A percentile compares a stretch with the other conserved stretches of the same genome.
These are phyloP conservation scores for Ophion obscuratus DNA, from an alignment of 2,888 invertebrate species.

Conservation along the genomic window DNA sequence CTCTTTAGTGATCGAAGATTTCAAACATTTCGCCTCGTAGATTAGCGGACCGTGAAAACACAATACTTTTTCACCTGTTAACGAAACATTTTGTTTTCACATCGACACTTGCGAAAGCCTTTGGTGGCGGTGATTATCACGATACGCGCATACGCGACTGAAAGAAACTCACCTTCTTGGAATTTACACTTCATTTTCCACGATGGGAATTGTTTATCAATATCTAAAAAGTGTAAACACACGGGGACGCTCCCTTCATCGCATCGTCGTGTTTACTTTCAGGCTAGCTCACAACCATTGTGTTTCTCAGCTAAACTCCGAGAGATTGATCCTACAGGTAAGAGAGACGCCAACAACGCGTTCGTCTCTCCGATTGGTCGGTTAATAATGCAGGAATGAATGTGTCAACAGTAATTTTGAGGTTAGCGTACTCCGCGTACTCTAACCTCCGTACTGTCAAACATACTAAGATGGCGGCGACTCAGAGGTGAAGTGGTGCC, in stretches of 20 bases:
- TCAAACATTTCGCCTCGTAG: constrained; percentile 98
- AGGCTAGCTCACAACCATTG: too few species aligned
- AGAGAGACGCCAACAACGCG: too few species aligned
- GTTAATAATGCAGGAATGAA: too few species aligned
- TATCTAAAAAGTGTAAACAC: background rate
- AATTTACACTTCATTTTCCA: constrained; percentile 59
- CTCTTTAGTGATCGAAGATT: constrained; percentile 92
- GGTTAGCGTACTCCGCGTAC: too few species aligned
- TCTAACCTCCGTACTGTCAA: too few species aligned
- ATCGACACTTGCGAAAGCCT: background rate
- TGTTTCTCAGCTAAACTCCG: too few species aligned
- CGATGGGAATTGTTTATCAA: background rate
- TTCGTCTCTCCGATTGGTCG: too few species aligned
- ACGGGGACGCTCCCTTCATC: background rate
- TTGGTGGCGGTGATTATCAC: background rate
- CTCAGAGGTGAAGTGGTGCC: too few species aligned
- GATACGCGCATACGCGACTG: background rate
- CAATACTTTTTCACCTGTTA: constrained; percentile 93
- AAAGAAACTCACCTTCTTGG: constrained; percentile 52
- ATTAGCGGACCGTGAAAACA: constrained; percentile 98
- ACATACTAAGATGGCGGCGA: too few species aligned
- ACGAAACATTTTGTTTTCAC: background rate
- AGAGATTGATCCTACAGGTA: too few species aligned
- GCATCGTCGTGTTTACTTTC: too few species aligned
- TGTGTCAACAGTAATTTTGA: too few species aligned